A percentile compares a stretch with the other conserved stretches of the same genome.
phyloP scores from a whole-genome alignment of 2,888 invertebrate species.

The Drosophila setosimentum region DNA sequence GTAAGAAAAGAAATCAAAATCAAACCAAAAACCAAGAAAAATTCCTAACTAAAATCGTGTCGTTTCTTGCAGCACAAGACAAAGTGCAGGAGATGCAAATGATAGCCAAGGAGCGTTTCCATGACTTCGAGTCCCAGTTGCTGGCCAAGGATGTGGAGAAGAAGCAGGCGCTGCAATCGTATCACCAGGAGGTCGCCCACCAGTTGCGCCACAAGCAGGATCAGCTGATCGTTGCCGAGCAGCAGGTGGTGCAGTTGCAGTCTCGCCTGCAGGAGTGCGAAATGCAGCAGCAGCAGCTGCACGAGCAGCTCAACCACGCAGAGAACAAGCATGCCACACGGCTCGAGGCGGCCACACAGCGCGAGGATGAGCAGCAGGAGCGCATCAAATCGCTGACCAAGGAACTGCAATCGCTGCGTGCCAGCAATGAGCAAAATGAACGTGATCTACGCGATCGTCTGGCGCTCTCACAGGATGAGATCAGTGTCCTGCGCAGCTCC shows the following conservation, averaged over 20 bases:
- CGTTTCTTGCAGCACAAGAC: slow-evolving; percentile 86
- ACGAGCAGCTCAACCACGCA: slow-evolving; percentile 70
- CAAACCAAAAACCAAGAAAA: background rate
- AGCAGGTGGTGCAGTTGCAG: slow-evolving; percentile 79
- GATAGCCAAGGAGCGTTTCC: slow-evolving; percentile 79
- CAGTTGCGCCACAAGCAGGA: slow-evolving; percentile 79
- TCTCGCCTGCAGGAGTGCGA: slow-evolving; percentile 73
- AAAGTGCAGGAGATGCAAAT: slow-evolving; percentile 85
- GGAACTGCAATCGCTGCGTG: slow-evolving; percentile 79
- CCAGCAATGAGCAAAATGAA: slow-evolving; percentile 78
- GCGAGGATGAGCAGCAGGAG: slow-evolving; percentile 82
- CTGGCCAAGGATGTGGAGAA: slow-evolving; percentile 75
- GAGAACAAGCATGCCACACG: slow-evolving; percentile 77
- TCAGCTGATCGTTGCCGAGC: slow-evolving; percentile 85
- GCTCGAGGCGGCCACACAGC: slow-evolving; percentile 68
- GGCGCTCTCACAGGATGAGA: slow-evolving; percentile 83
- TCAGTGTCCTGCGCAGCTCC: slow-evolving; percentile 75
- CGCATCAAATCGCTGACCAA: slow-evolving; percentile 79
- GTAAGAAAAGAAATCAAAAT: slow-evolving; percentile 52
- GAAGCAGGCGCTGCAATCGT: slow-evolving; percentile 74
- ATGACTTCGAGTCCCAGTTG: slow-evolving; percentile 78
- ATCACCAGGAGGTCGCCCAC: slow-evolving; percentile 73
- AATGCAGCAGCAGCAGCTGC: slow-evolving; percentile 75
- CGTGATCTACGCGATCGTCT: slow-evolving; percentile 83
- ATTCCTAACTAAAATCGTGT: background rate